Evolutionary conservation across 2,888 invertebrate genomes (phyloP).

Genomic region (Octonoba sinensis): DNA sequence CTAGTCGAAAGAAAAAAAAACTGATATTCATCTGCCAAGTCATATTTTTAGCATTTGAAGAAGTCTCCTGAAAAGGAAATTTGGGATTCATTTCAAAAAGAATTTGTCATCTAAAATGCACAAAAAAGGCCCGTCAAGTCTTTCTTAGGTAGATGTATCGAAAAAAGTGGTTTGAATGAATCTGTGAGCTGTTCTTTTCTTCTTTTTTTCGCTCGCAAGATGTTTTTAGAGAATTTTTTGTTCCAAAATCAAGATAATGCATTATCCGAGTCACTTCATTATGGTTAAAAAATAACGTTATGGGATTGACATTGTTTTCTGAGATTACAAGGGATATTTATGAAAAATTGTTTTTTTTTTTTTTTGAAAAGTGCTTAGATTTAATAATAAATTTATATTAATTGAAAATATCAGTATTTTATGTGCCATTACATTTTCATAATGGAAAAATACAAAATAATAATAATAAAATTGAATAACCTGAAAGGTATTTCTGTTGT

Average conservation of each 20-base stretch:
- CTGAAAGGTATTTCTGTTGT: too few relatives aligned
- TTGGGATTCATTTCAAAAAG: conserved; percentile 24
- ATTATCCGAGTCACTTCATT: conserved; percentile 10
- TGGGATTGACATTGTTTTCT: conserved; percentile 11
- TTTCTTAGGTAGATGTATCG: conserved; percentile 6
- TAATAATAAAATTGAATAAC: too few relatives aligned
- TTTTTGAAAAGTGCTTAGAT: background rate
- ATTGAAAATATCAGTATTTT: too few relatives aligned
- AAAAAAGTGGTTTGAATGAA: background rate
- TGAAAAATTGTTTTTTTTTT: background rate
- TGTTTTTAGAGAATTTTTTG: conserved; percentile 15
- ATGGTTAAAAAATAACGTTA: conserved; percentile 15
- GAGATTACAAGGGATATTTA: background rate
- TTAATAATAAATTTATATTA: too few relatives aligned
- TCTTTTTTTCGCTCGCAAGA: background rate
- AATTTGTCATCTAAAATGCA: conserved; percentile 33
- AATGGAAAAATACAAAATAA: too few relatives aligned
- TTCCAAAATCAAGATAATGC: conserved; percentile 11
- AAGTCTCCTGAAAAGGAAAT: conserved; percentile 4
- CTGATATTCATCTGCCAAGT: too few relatives aligned
- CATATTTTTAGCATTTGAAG: too few relatives aligned
- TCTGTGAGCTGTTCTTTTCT: too few relatives aligned
- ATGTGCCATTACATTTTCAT: too few relatives aligned
- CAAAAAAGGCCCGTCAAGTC: conserved; percentile 16
- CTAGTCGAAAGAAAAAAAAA: too few relatives aligned